Evolutionary conservation across 2,113 vertebrate genomes (phyloP), one percentile per base, ranked within the genome.

Genomic region (Alouatta palliata): DNA sequence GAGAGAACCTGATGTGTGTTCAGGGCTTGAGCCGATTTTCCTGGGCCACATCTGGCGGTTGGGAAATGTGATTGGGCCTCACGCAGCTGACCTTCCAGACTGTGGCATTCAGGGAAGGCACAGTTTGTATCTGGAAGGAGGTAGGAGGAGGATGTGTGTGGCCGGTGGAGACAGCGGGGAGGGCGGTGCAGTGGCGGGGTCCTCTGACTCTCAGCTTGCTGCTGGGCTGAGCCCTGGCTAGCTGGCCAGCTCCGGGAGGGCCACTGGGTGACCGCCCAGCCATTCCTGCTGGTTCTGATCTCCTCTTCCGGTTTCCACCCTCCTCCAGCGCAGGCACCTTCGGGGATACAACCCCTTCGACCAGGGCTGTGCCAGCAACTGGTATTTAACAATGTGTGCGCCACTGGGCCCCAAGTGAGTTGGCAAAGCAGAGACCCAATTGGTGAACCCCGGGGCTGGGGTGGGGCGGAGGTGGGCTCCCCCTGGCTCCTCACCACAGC

Each of bases 371-470:
- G 47, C 47, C 92, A 90, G 47, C 43, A 97, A 97, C 93, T 97
- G 97, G 97, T 95, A 97, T 32, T 85, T 94, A 30, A 64, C 92
- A 0, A 85, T 97, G 1, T 97, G 91, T 92, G 97, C 96, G 21
- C 95, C 95, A 0, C 84, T 91, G 47, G 96, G 96, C 88, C 90
- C 97, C 58, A 97, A 97, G 98, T 98, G 86, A 97, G 98, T 98
- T 73, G 84, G 52, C 84, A 77, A 49, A 43, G 10, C 37, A 52
- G 73, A 49, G 73, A 32, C 56, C 49, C 1, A 2, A 56, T 47
- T 5, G 16, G 9, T 37, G 66, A 40, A 0, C 14, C 47, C 54
- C 7, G 45, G 81, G 58, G 40, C 23, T 71, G 58, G 66, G 54
- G 30, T 8, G 7, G 82, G 58, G 19, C 19, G 25, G 61, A 47